A percentile compares a stretch with the other conserved stretches of the same genome.
These are phyloP conservation scores for Enteromius radiatus DNA, from an alignment of 2,797 vertebrate genomes.

Conservation along the genomic window DNA sequence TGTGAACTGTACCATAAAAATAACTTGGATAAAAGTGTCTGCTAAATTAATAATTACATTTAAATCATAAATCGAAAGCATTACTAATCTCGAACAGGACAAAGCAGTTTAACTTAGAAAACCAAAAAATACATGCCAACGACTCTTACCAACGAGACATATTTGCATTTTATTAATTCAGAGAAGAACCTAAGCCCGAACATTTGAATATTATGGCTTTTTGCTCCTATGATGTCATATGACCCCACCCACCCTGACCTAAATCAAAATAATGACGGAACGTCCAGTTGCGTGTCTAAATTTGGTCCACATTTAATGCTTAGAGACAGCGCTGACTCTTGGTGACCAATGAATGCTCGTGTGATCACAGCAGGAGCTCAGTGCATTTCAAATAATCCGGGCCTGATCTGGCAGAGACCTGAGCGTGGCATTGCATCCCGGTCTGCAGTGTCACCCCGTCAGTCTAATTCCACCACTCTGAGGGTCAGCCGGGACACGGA, in stretches of 20 bases:
- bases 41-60: neutral
- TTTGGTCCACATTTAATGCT: neutral
- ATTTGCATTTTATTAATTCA: neutral
- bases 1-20: neutral
- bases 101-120: neutral
- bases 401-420: constrained; percentile 61
- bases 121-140: no score
- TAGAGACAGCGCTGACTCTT: neutral
- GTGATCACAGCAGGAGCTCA: constrained; percentile 44
- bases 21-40: neutral
- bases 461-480: neutral
- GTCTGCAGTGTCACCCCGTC: neutral
- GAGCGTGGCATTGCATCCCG: constrained; percentile 59
- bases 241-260: constrained; percentile 21
- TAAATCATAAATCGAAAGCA: neutral
- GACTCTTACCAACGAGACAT: neutral
- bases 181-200: neutral
- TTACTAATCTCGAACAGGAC: neutral
- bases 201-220: constrained; percentile 4
- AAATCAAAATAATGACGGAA: constrained; percentile 6
- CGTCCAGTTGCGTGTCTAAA: neutral
- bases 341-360: constrained; percentile 5
- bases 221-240: neutral
- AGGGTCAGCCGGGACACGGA: constrained; percentile 7
- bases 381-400: constrained; percentile 66